Evolutionary conservation across 2,113 vertebrate species (phyloP), one percentile per base, ranked within the genome.

Genomic region (Dendrocopos noguchii): DNA sequence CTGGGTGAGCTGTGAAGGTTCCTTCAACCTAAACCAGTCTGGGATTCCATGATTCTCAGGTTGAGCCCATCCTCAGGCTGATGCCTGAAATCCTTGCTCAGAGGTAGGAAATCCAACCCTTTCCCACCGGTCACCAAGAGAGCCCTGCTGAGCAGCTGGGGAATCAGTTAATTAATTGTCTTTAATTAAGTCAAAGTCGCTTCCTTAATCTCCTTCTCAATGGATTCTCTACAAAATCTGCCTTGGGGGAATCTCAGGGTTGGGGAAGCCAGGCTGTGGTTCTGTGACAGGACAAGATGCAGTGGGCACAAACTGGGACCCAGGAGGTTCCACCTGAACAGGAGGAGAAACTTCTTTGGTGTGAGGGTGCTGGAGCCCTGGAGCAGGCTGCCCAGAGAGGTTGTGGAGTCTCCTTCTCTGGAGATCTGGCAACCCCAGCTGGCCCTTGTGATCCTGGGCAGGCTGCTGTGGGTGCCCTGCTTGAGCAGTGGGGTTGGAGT

Each of bases 151-250:
- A 47, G 46, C 46, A 47, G 46, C 46, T 47, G 46, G 44, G 15
- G 74, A 66, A 29, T 55, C 47, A 71, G 82, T 85, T 91, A 91
- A 94, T 96, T 96, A 93, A 88, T 74, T 63, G 75, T 47, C 73
- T 91, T 87, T 95, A 95, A 95, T 96, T 88, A 95, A 93, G 92
- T 85, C 72, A 64, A 87, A 93, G 83, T 86, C 90, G 42, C 76
- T 77, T 94, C 80, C 78, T 93, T 96, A 74, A 66, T 91, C 86
- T n/a, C 0, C 1, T 59, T 89, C 92, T 67, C 78, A 95, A n/a
- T 36, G 53, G 78, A 57, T 94, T 46, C 24, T 64, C 27, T 85
- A 36, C 81, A 64, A 90, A 90, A 71, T 39, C 90, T 84, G 55
- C 71, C 70, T 70, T 68, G 29, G 39, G 39, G 91, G 56, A 46